Evolutionary conservation across 1,140 invertebrate genomes (phyloP), one percentile per base, ranked within the genome.

Genomic region (Drosophila mauritiana): DNA sequence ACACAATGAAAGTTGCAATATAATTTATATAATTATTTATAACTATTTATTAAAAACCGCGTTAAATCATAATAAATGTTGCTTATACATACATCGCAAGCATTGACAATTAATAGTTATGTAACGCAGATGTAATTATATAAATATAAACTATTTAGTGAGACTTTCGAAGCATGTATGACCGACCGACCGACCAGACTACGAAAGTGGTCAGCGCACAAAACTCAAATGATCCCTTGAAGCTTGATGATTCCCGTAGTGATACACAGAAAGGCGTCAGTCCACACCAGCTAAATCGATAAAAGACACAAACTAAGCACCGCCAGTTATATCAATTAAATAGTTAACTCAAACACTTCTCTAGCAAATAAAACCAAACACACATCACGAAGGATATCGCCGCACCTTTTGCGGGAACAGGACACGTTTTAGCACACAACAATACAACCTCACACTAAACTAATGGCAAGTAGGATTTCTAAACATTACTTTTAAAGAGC

Each of bases 261-360:
- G 42, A n/a, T 53, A n/a, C 15, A 36, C 34, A 22, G 36, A 51
- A 17, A 39, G 25, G 37, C 31, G 40, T n/a, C 51, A 34, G 40
- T 13, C 31, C 55, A 57, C 58, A 64, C 49, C 73, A 63, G 80
- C 62, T 79, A 78, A 57, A 63, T 25, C 27, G 59, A 42, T 40
- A 22, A 22, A 51, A 67, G n/a, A 55, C 55, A 20, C 59, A 76
- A 75, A 80, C 78, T 62, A 82, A 88, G 83, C 83, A 88, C 83
- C 84, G 83, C 83, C 83, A 88, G 52, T 67, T 78, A 80, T 84
- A 84, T 88, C 83, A 88, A 88, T 88, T 88, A 88, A 75, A 57
- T 67, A 51, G 42, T 17, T 36, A 64, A 72, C 51, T 72, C 36
- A n/a, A 69, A 61, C 56, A 63, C 54, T 80, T 84, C 64, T 65